Conservation (phyloP, 2,888 invertebrate species). For the Sceliomorpha sp. region DNA sequence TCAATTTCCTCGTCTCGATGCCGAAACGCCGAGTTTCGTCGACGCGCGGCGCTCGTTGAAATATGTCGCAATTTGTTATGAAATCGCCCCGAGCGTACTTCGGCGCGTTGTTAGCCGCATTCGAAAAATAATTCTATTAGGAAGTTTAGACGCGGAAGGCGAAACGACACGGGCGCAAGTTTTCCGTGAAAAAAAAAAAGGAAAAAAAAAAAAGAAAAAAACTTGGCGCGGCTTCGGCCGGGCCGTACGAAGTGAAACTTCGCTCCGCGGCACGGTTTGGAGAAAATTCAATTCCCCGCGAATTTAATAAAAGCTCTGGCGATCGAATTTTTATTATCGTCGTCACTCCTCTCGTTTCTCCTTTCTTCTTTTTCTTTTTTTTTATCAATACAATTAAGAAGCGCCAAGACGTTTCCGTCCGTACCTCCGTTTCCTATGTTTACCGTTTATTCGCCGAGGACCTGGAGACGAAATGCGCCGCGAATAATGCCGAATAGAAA, state of each 20-base stretch:
- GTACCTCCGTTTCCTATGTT: slow-evolving; percentile 18
- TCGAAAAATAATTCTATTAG: slow-evolving; percentile 56
- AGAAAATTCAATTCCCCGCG: slow-evolving; percentile 57
- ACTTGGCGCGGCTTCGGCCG: slow-evolving; percentile 30
- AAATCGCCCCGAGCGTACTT: slow-evolving; percentile 7
- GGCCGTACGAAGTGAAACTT: not conserved
- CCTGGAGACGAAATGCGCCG: no score
- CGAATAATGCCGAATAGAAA: slow-evolving; percentile 2
- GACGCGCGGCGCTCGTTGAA: not conserved
- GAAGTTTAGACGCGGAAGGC: slow-evolving; percentile 32
- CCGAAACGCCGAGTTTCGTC: slow-evolving; percentile 13
- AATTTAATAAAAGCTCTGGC: slow-evolving; percentile 58
- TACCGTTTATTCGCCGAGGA: slow-evolving; percentile 23
- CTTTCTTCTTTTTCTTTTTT: no score
- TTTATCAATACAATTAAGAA: slow-evolving; percentile 67
- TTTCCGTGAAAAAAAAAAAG: slow-evolving; percentile 34
- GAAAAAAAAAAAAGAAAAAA: no score
- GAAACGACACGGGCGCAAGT: slow-evolving; percentile 46
- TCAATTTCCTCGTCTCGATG: slow-evolving; percentile 4
- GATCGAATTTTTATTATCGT: slow-evolving; percentile 59
- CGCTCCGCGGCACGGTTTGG: slow-evolving; percentile 24
- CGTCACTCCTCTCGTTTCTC: no score
- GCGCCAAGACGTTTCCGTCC: slow-evolving; percentile 51
- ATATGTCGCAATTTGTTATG: not conserved
- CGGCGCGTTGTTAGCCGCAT: slow-evolving; percentile 1